Conservation (phyloP, 2,888 invertebrate genomes). For the Eupithecia insigniata region DNA sequence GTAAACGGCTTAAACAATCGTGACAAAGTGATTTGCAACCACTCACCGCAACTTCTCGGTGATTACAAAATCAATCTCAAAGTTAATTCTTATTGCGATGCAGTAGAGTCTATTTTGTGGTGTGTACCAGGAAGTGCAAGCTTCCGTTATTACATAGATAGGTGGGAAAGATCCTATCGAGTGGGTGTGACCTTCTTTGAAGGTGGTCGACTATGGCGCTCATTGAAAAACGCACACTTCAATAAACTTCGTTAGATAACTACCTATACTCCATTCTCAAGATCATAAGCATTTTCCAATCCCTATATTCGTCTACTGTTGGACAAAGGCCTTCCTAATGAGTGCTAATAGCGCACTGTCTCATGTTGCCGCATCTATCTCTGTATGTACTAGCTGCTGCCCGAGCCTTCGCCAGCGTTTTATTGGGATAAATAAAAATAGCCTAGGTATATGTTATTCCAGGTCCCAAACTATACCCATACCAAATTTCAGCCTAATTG, state of each 20-base stretch:
- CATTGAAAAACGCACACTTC: constrained; percentile 8
- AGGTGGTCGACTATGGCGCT: constrained; percentile 31
- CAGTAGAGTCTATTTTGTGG: constrained; percentile 22
- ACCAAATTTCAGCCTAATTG: no score
- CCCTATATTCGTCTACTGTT: no score
- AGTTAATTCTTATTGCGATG: constrained; percentile 14
- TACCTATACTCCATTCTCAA: not conserved
- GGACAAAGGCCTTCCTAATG: no score
- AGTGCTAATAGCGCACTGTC: no score
- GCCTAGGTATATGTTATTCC: no score
- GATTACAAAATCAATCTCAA: constrained; percentile 16
- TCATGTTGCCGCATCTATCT: no score
- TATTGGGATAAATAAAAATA: no score
- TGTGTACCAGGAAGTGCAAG: constrained; percentile 18
- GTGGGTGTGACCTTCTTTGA: constrained; percentile 47
- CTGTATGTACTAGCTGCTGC: no score
- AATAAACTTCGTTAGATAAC: not conserved
- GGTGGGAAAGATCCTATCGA: constrained; percentile 49
- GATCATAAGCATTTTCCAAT: no score
- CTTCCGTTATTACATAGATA: constrained; percentile 42
- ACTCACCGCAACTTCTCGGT: constrained; percentile 46
- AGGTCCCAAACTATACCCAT: no score
- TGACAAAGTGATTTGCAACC: constrained; percentile 56
- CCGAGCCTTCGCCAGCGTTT: no score
- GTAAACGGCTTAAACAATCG: constrained; percentile 51